A percentile compares a stretch with the other conserved stretches of the same genome.
phyloP scores from a whole-genome alignment of 1,140 invertebrate species.

The Phocides pigmalion region DNA sequence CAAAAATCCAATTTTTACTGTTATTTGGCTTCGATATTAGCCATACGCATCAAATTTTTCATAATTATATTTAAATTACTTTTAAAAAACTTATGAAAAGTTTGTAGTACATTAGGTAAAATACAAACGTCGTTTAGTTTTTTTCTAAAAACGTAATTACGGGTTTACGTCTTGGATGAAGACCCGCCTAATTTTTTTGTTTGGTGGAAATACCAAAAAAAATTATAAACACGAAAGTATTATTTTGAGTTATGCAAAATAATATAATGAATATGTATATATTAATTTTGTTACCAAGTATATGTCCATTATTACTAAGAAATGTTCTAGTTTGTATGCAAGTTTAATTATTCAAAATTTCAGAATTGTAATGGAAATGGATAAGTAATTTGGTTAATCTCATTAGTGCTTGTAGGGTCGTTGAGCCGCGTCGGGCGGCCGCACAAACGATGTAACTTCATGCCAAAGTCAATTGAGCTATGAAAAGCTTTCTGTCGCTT shows the following conservation, averaged over 20 bases:
- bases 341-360: conserved; percentile 29
- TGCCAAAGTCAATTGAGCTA: conserved; percentile 84
- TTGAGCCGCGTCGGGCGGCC: conserved; percentile 42
- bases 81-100: too few relatives aligned
- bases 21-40: too few relatives aligned
- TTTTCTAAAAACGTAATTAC: too few relatives aligned
- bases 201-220: too few relatives aligned
- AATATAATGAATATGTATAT: neutral
- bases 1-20: too few relatives aligned
- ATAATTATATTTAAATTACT: too few relatives aligned
- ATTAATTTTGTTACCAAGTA: neutral
- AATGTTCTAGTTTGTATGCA: conserved; percentile 22
- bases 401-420: conserved; percentile 54
- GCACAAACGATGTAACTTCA: conserved; percentile 76
- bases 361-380: conserved; percentile 36
- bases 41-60: too few relatives aligned
- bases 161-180: too few relatives aligned
- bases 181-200: too few relatives aligned
- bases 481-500: conserved; percentile 78
- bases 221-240: too few relatives aligned
- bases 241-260: neutral
- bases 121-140: too few relatives aligned
- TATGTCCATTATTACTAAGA: neutral
- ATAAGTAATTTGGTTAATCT: conserved; percentile 43
- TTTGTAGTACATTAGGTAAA: too few relatives aligned